Percentiles rank a stretch among this genome's conserved stretches.
phyloP scores from a whole-genome alignment of 35 echinoderm and acorn worm genomes.

The Apostichopus japonicus region DNA sequence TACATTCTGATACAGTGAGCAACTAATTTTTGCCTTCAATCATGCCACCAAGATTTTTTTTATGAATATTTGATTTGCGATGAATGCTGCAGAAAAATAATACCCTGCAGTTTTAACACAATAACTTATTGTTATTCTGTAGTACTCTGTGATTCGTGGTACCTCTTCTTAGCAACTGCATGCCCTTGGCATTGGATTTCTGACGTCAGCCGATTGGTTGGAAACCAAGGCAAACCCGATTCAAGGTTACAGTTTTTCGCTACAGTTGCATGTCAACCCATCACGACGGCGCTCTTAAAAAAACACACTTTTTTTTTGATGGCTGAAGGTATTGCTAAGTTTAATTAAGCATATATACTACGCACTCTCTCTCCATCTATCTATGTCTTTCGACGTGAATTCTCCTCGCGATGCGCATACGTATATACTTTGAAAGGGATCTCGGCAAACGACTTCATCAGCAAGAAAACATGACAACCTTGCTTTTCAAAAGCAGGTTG shows the following conservation, averaged over 20 bases:
- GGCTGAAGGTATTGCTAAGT: constrained; percentile 28
- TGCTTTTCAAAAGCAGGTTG: background rate
- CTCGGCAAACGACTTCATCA: background rate
- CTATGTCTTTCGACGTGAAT: background rate
- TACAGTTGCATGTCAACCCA: background rate
- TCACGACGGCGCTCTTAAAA: background rate
- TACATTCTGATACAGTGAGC: no score
- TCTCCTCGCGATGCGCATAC: no score
- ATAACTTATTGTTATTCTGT: background rate
- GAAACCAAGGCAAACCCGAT: background rate
- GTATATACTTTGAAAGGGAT: background rate
- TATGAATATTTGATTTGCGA: no score
- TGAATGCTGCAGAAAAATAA: no score
- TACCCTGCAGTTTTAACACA: background rate
- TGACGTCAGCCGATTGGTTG: constrained; percentile 23
- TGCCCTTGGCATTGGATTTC: constrained; percentile 28
- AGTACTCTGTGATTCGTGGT: background rate
- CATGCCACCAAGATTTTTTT: no score
- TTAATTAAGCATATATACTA: constrained; percentile 35
- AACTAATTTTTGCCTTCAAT: no score
- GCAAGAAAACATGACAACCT: background rate
- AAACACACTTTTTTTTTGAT: background rate
- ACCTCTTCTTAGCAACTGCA: constrained; percentile 5
- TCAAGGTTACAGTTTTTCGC: background rate
- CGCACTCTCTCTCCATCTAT: background rate